Evolutionary conservation across 2,888 invertebrate genomes (phyloP), one percentile per base, ranked within the genome.

Genomic region (Amiota communis): DNA sequence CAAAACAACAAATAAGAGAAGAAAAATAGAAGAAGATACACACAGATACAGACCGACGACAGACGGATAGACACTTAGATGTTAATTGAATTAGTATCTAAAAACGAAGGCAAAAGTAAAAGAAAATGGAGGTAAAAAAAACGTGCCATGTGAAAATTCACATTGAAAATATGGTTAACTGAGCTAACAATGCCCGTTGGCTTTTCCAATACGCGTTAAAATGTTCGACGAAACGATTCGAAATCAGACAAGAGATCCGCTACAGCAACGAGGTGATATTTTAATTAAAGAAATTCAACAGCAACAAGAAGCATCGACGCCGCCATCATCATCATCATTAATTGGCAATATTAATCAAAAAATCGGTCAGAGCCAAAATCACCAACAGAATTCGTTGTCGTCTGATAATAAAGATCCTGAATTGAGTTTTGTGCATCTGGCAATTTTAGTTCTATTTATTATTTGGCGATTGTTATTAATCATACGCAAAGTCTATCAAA

Each of bases 1-100:
- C 20, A 20, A 10, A 59, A 59, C 23, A 17, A 59, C 20, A 8
- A 17, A 17, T 17, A 59, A 59, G 23, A 59, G 23, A 59, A 36
- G 57, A n/a, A 57, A 8, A 17, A 57, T 10, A 15, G 57, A 57
- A 57, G 15, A 57, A 51, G 8, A 51, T 12, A 51, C 3, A 51
- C 8, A 36, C 8, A n/a, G 6, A 51, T 1, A 12, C 4, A 51
- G 53, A 12, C 10, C 57, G 23, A 23, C 57, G 23, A 23, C 59
- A 20, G 17, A 59, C 59, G 17, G 59, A 59, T 17, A 10, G 15
- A 23, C 59, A 51, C 12, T n/a, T 51, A 65, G 72, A 70, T 76
- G 80, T 80, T 85, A 85, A 85, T 85, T 85, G 75, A 85, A 85
- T 85, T 85, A 85, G 84, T 77, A 72, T 6, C 36, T 36, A 6